Evolutionary conservation across 2,797 vertebrate species (phyloP).

Genomic region (Sebastes wilsoni): DNA sequence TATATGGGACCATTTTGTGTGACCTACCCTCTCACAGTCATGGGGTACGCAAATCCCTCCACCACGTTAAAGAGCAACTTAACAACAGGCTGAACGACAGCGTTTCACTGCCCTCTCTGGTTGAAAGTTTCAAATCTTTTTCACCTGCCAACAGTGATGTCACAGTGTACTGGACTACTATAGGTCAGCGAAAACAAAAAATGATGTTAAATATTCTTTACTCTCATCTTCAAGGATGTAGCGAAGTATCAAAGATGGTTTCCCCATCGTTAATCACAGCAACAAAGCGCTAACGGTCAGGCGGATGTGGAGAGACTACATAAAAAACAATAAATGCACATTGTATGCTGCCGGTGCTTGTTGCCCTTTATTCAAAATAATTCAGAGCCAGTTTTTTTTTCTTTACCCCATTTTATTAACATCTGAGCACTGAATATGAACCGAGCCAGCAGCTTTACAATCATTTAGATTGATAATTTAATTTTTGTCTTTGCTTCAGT

Average conservation of each 20-base stretch:
- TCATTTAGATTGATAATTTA: too few relatives aligned
- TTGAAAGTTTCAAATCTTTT: neutral
- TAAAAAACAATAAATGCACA: neutral
- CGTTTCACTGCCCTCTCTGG: too few relatives aligned
- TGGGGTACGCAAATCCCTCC: too few relatives aligned
- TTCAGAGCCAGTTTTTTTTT: neutral
- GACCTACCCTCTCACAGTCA: too few relatives aligned
- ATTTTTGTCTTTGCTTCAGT: neutral
- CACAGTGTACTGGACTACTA: neutral
- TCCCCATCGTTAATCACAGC: neutral
- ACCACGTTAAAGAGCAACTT: too few relatives aligned
- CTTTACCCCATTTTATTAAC: neutral
- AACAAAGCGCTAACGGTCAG: neutral
- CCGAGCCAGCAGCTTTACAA: rapidly evolving
- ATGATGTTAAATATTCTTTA: neutral
- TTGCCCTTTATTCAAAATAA: neutral
- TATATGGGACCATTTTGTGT: neutral
- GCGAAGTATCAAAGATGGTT: neutral
- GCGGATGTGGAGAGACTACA: neutral
- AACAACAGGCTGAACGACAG: too few relatives aligned
- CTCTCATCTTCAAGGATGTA: neutral
- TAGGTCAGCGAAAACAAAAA: neutral
- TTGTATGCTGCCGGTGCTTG: neutral
- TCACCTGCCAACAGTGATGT: neutral
- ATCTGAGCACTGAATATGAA: neutral